A percentile compares a stretch with the other conserved stretches of the same genome.
Evolutionary conservation across 1,140 invertebrate species (phyloP).

Genomic region (Hermatobates lingyangjiaoensis): DNA sequence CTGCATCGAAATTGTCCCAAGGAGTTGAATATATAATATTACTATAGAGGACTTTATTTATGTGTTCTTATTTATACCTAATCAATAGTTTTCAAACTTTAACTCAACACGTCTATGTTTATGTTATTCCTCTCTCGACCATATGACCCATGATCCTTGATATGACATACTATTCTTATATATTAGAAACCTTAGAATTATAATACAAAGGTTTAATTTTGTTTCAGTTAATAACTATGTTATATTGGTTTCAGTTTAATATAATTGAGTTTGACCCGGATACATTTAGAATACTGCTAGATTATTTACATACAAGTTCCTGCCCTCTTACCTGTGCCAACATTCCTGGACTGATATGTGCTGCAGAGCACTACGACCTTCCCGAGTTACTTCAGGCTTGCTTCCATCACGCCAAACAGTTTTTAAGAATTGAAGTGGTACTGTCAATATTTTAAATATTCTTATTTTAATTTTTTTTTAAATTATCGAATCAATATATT

Average conservation of each 20-base stretch:
- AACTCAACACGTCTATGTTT: too few relatives aligned
- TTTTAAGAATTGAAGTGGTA: slow-evolving; percentile 74
- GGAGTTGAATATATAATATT: too few relatives aligned
- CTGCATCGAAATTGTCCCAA: too few relatives aligned
- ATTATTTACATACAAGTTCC: slow-evolving; percentile 81
- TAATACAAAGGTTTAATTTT: too few relatives aligned
- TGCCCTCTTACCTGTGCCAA: slow-evolving; percentile 79
- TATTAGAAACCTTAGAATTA: too few relatives aligned
- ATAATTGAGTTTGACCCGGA: slow-evolving; percentile 91
- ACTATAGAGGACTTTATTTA: too few relatives aligned
- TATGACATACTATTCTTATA: too few relatives aligned
- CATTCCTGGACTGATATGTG: slow-evolving; percentile 80
- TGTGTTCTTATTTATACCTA: too few relatives aligned
- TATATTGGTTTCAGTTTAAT: slow-evolving; percentile 68
- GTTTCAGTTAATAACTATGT: too few relatives aligned
- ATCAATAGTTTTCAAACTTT: too few relatives aligned
- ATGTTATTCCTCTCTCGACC: too few relatives aligned
- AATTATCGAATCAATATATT: slow-evolving; percentile 4
- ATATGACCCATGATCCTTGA: too few relatives aligned
- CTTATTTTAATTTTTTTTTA: background rate
- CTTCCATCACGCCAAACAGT: slow-evolving; percentile 88
- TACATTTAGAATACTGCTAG: slow-evolving; percentile 72
- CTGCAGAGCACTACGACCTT: slow-evolving; percentile 83
- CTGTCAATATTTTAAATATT: background rate
- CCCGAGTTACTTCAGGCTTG: slow-evolving; percentile 83